Base-by-base conservation (phyloP, 2,888 invertebrate genomes). In the Apamea sordens region DNA sequence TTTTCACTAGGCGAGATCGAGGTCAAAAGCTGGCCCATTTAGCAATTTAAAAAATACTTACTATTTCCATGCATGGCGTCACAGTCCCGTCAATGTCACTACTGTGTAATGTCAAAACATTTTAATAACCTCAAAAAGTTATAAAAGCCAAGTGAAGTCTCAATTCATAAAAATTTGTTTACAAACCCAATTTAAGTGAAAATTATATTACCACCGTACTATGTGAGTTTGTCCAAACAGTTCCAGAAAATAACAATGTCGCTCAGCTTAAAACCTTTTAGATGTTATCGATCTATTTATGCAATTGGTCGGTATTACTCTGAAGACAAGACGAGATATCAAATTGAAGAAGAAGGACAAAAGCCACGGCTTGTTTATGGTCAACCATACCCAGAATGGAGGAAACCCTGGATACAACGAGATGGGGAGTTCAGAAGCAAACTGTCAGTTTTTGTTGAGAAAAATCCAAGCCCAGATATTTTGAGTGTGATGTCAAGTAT, bases 341-440 rank as follows among this genome's bases (percentile, higher is more conserved):
- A 96, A 77, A 92, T 91, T 50, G 88, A 95, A 85, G 96, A 96
- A 91, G 95, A 94, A 82, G 95, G 95, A 13, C 85, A 86, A 53
- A 92, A 94, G 75, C 91, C 93, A 53, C 93, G 94, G 32, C 87
- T 85, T 65, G 92, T 95, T 0, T 90, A 94, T 73, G 97, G 96
- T 10, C 94, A 97, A 90, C 92, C 93, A 67, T 97, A 97, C 80
- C 93, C 97, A 56, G 95, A 97, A 71, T 98, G 98, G 98, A 95
- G 98, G n/a, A 97, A 96, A 70, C 97, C 97, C 0, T 97, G 97
- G 95, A 97, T 97, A 74, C 95, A 98, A 77, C 95, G 97, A 41
- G 96, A 97, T 1, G 97, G 97, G 1, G 97, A 97, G 89, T 97
- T 97, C 96, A 96, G 95, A 80, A 97, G 96, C 85, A 97, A 97